Evolutionary conservation across 53 echinoderm and acorn worm genomes (phyloP).

Genomic region (Arbacia lixula): DNA sequence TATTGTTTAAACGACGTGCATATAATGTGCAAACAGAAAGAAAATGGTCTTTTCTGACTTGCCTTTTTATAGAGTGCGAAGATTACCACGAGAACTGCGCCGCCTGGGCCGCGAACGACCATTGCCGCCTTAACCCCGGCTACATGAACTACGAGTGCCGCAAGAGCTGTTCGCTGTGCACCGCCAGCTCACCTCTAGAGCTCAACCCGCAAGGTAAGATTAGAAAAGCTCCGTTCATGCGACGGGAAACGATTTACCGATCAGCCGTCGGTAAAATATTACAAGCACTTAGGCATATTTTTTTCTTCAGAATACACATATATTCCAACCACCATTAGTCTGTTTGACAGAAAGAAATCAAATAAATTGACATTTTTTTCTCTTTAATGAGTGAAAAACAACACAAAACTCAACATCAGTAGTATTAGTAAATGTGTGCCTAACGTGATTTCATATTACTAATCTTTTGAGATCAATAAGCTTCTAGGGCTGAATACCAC

Average conservation of each 20-base stretch:
- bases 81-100: constrained; percentile 25
- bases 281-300: not conserved
- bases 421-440: too few relatives aligned
- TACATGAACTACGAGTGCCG: constrained; percentile 53
- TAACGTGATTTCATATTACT: too few relatives aligned
- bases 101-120: constrained; percentile 21
- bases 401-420: too few relatives aligned
- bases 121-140: constrained; percentile 26
- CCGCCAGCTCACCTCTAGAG: constrained; percentile 28
- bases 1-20: too few relatives aligned
- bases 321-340: not conserved
- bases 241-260: not conserved
- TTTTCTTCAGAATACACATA: not conserved
- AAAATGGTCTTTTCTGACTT: too few relatives aligned
- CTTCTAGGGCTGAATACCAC: too few relatives aligned
- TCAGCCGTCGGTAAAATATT: not conserved
- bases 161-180: constrained; percentile 29
- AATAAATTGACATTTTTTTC: too few relatives aligned
- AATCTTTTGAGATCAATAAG: too few relatives aligned
- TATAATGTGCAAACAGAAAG: too few relatives aligned
- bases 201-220: constrained; percentile 30
- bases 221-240: too few relatives aligned
- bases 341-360: not conserved
- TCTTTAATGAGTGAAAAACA: too few relatives aligned
- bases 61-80: constrained; percentile 10